Percentiles rank a stretch among this genome's conserved stretches.
phyloP scores from a whole-genome alignment of 2,888 invertebrate species.

The Dasypogon diadema region DNA sequence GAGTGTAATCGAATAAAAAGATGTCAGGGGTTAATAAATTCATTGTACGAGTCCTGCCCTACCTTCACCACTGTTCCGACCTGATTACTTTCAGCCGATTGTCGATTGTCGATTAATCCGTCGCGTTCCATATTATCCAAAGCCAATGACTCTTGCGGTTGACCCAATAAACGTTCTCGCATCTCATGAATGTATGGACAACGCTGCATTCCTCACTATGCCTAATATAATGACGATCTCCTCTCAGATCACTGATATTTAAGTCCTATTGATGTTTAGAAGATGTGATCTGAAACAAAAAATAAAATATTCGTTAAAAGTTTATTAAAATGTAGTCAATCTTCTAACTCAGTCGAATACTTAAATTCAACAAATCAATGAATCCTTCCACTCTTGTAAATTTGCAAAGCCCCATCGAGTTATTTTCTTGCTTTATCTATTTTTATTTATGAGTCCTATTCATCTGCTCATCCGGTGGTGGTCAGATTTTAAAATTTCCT shows the following conservation, averaged over 20 bases:
- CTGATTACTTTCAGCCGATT: slow-evolving; percentile 74
- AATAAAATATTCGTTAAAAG: not conserved
- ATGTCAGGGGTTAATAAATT: slow-evolving; percentile 58
- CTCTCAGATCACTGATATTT: not conserved
- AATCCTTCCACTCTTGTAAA: too few relatives aligned
- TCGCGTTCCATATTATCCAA: slow-evolving; percentile 74
- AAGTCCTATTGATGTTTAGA: not conserved
- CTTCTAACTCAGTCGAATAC: too few relatives aligned
- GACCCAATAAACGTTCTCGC: slow-evolving; percentile 89
- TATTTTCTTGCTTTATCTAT: not conserved
- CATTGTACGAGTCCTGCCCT: slow-evolving; percentile 69
- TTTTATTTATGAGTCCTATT: not conserved
- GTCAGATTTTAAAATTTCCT: not conserved
- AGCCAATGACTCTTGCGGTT: slow-evolving; percentile 76
- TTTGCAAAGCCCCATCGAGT: not conserved
- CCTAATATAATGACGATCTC: slow-evolving; percentile 12
- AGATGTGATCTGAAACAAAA: slow-evolving; percentile 4
- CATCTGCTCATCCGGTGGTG: slow-evolving; percentile 2
- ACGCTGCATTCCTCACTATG: slow-evolving; percentile 70
- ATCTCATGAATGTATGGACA: slow-evolving; percentile 94
- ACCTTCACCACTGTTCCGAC: slow-evolving; percentile 93
- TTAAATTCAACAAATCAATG: too few relatives aligned
- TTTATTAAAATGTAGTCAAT: not conserved
- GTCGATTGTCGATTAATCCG: slow-evolving; percentile 68
- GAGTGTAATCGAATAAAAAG: slow-evolving; percentile 26